Evolutionary conservation across 2,888 invertebrate genomes (phyloP).

Genomic region (Hipparchia semele): DNA sequence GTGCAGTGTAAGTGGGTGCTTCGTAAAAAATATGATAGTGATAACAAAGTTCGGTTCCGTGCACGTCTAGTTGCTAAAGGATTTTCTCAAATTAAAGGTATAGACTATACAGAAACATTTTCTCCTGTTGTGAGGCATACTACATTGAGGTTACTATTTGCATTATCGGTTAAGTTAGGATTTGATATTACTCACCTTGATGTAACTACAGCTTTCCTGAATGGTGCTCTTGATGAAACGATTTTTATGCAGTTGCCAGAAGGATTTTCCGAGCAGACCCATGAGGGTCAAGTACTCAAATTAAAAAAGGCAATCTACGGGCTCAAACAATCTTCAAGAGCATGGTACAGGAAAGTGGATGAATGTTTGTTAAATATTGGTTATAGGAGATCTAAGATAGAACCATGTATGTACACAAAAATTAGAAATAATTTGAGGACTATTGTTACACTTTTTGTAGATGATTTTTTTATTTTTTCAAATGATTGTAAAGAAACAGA

Average conservation of each 20-base stretch:
- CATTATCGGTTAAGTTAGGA: background rate
- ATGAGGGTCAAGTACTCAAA: background rate
- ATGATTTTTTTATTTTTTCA: conserved; percentile 16
- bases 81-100: conserved; percentile 16
- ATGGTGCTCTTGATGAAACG: no score
- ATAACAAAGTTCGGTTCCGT: conserved; percentile 1
- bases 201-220: no score
- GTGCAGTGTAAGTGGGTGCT: conserved; percentile 29
- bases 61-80: conserved; percentile 7
- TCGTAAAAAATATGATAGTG: conserved; percentile 7
- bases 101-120: conserved; percentile 19
- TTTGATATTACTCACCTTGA: no score
- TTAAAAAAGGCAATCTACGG: background rate
- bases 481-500: conserved; percentile 3
- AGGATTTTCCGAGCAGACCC: background rate
- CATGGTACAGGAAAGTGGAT: background rate
- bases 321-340: background rate
- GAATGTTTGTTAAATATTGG: background rate
- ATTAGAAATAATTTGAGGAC: background rate
- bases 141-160: conserved; percentile 6
- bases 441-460: conserved; percentile 11
- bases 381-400: conserved; percentile 1
- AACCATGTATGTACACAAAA: conserved; percentile 18
- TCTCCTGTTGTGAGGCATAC: conserved; percentile 12
- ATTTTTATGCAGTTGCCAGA: no score